Evolutionary conservation across 2,888 invertebrate genomes (phyloP).

Genomic region (Tinea trinotella): DNA sequence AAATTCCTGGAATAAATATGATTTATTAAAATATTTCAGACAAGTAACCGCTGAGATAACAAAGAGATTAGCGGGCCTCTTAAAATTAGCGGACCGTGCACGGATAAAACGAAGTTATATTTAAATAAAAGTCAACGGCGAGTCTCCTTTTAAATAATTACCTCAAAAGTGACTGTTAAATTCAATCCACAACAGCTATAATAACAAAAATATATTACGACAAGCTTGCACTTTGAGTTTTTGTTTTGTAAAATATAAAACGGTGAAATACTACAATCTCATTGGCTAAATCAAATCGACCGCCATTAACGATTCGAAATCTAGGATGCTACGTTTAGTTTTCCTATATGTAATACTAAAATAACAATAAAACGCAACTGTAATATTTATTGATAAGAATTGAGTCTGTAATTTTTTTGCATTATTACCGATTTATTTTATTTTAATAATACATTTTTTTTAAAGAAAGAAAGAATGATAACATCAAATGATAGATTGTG

Average conservation of each 20-base stretch:
- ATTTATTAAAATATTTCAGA: background rate
- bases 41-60: background rate
- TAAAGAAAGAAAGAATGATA: no score
- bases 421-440: no score
- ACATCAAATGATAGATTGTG: no score
- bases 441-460: no score
- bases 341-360: background rate
- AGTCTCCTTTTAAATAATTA: background rate
- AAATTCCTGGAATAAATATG: background rate
- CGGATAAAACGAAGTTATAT: background rate
- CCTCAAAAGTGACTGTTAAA: background rate
- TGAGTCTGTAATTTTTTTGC: no score
- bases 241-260: constrained; percentile 26
- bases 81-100: background rate
- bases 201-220: background rate
- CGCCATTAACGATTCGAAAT: constrained; percentile 29
- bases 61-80: background rate
- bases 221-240: background rate
- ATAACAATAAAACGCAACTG: background rate
- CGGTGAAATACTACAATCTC: constrained; percentile 33
- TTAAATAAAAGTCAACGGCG: background rate
- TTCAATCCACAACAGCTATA: background rate
- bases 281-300: constrained; percentile 56
- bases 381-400: background rate
- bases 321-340: background rate